These are phyloP conservation scores for Argentina silus DNA, from an alignment of 2,797 vertebrate species.

Conservation along the genomic window DNA sequence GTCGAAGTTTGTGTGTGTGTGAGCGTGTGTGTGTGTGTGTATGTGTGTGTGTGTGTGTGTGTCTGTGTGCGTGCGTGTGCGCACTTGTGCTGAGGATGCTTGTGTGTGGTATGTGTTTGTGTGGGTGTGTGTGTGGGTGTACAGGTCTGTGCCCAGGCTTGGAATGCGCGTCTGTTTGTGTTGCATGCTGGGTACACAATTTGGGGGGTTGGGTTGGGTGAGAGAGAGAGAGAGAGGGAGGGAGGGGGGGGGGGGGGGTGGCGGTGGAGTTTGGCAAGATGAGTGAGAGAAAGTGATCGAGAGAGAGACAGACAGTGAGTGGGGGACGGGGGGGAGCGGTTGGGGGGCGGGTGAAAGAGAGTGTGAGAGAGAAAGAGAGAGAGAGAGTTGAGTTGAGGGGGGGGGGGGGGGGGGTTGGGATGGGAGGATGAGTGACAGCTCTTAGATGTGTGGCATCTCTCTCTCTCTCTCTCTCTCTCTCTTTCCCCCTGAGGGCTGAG, in stretches of 20 bases:
- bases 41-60: not conserved
- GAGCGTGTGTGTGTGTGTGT: not conserved
- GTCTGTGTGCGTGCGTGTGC: not conserved
- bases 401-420: not conserved
- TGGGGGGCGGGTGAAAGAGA: not conserved
- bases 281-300: not conserved
- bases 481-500: slow-evolving; percentile 22
- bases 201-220: not conserved
- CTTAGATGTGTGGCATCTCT: not conserved
- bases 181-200: not conserved
- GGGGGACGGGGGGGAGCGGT: too few species aligned
- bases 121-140: not conserved
- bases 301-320: not conserved
- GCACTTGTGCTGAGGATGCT: not conserved
- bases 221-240: not conserved
- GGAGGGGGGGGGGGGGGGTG: not conserved
- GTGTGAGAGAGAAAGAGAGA: not conserved
- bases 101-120: not conserved
- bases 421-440: slow-evolving; percentile 3
- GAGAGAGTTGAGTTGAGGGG: not conserved
- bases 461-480: not conserved
- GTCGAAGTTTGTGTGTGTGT: not conserved
- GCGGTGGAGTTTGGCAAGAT: too few species aligned
- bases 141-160: not conserved
- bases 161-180: not conserved